Percentiles rank a stretch among this genome's conserved stretches.
Conservation (phyloP, 2,113 vertebrate genomes). For the Rana temporaria region DNA sequence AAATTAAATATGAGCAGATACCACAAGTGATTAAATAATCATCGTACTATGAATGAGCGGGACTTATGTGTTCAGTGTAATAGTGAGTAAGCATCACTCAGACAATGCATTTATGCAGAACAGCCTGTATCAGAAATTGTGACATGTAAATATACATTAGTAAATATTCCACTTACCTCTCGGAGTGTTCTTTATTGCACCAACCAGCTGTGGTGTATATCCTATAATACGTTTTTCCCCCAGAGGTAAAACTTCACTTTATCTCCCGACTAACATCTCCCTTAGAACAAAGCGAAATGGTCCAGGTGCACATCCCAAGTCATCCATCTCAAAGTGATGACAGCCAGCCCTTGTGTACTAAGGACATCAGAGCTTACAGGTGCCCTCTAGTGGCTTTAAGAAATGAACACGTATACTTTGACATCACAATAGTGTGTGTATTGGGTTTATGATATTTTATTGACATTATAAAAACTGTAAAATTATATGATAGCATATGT, state of each 20-base stretch:
- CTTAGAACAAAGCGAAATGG: not conserved
- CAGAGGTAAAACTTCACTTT: not conserved
- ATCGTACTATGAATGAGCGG: too few relatives aligned
- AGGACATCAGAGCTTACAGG: not conserved
- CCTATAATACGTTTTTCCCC: not conserved
- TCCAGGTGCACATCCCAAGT: not conserved
- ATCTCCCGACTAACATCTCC: not conserved
- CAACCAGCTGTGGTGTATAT: not conserved
- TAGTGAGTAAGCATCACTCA: not conserved
- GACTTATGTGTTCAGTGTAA: too few relatives aligned
- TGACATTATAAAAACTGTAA: too few relatives aligned
- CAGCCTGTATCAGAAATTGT: not conserved
- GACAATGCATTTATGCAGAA: not conserved
- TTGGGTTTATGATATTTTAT: too few relatives aligned
- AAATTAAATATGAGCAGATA: too few relatives aligned
- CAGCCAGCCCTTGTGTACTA: not conserved
- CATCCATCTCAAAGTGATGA: not conserved
- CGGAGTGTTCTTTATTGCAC: not conserved
- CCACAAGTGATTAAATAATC: too few relatives aligned
- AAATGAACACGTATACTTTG: too few relatives aligned
- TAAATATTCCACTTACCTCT: constrained; percentile 5
- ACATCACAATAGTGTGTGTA: too few relatives aligned
- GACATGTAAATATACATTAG: too few relatives aligned
- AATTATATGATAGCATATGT: too few relatives aligned
- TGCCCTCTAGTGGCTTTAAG: constrained; percentile 21